Evolutionary conservation across 2,113 vertebrate species (phyloP), one percentile per base, ranked within the genome.

Genomic region (Sigmodon hispidus): DNA sequence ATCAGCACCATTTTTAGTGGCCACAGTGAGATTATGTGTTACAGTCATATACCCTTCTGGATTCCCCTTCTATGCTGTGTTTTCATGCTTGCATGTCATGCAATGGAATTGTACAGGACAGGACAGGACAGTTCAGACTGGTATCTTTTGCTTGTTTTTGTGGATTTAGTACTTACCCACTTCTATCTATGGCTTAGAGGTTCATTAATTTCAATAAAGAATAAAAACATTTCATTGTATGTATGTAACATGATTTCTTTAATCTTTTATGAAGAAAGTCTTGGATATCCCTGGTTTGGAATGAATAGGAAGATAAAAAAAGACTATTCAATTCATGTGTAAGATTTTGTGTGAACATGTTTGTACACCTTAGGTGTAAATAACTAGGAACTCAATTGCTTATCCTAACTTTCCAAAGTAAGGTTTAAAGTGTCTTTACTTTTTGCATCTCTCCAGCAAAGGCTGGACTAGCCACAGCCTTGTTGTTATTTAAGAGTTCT

Each of bases 291-390:
- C 29, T 3, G 19, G 31, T 50, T 77, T 80, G 80, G 10, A 19
- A 50, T 95, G 15, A 88, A 63, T 90, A 36, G 69, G 40, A 94
- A 90, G n/a, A n/a, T n/a, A 59, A 79, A 94, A 81, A 91, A 80
- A 43, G 9, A 3, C 31, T 45, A 11, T 81, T 50, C 63, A 29
- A 87, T 50, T 91, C 55, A 31, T 76, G 31, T 77, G 29, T 15
- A 65, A 34, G 34, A 19, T 70, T 94, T 90, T 94, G 21, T 43
- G 5, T 57, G 90, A 43, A n/a, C 52, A 59, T 69, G 10, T 92
- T 95, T 94, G 76, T 43, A 77, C 16, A 55, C 84, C 19, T 73
- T n/a, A 79, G 79, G 80, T 45, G 55, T 87, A 75, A 90, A 84
- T 87, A 92, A 31, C 43, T 70, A 80, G 34, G 34, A 93, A 87